Base-by-base conservation (phyloP, 2,113 vertebrate genomes). In the Oncorhynchus masou region DNA sequence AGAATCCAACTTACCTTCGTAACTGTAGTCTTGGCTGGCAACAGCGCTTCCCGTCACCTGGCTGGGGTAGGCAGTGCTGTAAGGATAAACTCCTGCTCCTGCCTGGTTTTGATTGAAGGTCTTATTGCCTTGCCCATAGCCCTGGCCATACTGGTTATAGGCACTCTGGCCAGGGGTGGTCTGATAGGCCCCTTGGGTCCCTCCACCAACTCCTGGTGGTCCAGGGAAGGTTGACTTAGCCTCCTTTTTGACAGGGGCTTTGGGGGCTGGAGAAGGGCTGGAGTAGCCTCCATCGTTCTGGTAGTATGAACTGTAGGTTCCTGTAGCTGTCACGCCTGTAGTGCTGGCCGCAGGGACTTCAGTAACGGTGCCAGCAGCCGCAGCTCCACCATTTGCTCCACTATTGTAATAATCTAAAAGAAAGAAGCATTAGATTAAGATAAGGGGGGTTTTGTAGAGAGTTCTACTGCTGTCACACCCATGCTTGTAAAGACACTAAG, bases 381-480 rank as follows among this genome's bases (percentile, higher is more conserved):
- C 92, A 0, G 90, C 89, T 79, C 94, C 96, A 83, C 93, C 94
- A 13, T 95, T 96, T 83, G 95, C 93, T 62, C 96, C 95, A 0
- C 95, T 96, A 91, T 96, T 98, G 92, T 97, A 97, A 92, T 97
- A 97, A 92, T 94, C 97, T 98, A 88, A 73, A 83, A 4, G 48
- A 74, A 82, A 83, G 87, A 70, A 81, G 68, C 68, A 62, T 54
- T 19, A 45, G 20, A 49, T 20, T 74, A 71, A 83, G 15, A 49
- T n/a, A n/a, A n/a, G n/a, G 9, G n/a, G 4, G 49, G 8, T 15
- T 73, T 68, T 39, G 1, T 31, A 16, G 15, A 16, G 15, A 62
- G 9, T 8, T 57, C 54, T 24, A 62, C 59, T 62, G 6, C 2
- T 8, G 59, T 62, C 12, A 9, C 13, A n/a, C 59, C 19, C 13